phyloP scores from a whole-genome alignment of 2,797 vertebrate genomes.

The Florisuga fusca region DNA sequence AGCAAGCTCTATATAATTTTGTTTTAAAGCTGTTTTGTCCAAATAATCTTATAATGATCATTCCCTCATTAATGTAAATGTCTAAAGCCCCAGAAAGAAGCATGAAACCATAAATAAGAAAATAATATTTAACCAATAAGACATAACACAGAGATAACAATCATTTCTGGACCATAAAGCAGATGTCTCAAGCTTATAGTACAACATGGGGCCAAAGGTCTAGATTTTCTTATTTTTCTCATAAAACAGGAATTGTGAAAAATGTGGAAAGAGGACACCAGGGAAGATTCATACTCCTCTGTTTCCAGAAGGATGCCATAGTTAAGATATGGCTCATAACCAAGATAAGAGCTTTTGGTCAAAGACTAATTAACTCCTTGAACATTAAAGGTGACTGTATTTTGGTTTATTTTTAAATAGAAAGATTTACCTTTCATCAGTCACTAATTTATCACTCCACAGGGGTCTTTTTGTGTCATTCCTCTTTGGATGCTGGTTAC shows the following conservation, averaged over 20 bases:
- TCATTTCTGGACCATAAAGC: not conserved
- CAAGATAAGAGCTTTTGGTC: not conserved
- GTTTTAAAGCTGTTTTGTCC: not conserved
- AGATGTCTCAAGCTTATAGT: not conserved
- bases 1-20: not conserved
- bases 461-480: not conserved
- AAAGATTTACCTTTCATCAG: not conserved
- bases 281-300: not conserved
- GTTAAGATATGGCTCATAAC: not conserved
- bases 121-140: slow-evolving; percentile 23
- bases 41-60: not conserved
- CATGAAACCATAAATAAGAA: not conserved
- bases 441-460: not conserved
- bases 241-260: not conserved
- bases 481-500: rapidly evolving
- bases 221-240: not conserved
- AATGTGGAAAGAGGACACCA: not conserved
- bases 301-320: not conserved
- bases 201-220: not conserved
- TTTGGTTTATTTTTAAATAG: not conserved
- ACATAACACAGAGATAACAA: not conserved
- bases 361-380: not conserved
- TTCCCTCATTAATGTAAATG: not conserved
- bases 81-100: not conserved
- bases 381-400: not conserved